A percentile compares a stretch with the other conserved stretches of the same genome.
phyloP scores from a whole-genome alignment of 2,797 vertebrate genomes.

The Hoplostethus atlanticus region DNA sequence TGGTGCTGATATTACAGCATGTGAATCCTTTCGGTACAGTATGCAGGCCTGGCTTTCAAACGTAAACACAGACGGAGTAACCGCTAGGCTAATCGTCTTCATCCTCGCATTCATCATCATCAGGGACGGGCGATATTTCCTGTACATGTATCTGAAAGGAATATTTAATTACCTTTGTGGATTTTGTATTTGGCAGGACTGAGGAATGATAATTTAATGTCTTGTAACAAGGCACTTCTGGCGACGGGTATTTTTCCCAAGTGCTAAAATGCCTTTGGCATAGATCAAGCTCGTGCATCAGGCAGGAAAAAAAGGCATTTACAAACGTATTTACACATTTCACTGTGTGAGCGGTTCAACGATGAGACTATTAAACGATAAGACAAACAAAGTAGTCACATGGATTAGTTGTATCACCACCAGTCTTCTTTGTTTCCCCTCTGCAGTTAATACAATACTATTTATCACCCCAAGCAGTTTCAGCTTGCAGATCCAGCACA shows the following conservation, averaged over 20 bases:
- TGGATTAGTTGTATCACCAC: not conserved
- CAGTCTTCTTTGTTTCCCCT: too few relatives aligned
- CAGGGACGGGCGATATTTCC: not conserved
- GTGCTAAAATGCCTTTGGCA: conserved; percentile 4
- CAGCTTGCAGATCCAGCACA: too few relatives aligned
- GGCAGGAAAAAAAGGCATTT: conserved; percentile 4
- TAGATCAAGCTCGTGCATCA: not conserved
- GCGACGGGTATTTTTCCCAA: not conserved
- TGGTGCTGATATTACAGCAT: conserved; percentile 1
- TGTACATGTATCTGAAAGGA: not conserved
- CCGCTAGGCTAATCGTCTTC: conserved; percentile 10
- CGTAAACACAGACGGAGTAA: conserved; percentile 9
- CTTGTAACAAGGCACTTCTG: not conserved
- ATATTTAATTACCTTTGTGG: conserved; percentile 1
- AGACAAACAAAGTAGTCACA: not conserved
- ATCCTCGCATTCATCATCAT: conserved; percentile 7
- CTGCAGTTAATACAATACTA: too few relatives aligned
- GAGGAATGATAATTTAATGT: conserved; percentile 19
- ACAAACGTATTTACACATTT: not conserved
- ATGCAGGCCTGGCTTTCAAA: not conserved
- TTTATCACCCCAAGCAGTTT: too few relatives aligned
- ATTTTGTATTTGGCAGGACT: conserved; percentile 6
- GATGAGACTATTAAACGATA: not conserved
- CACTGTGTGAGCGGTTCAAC: not conserved
- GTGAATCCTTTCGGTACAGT: conserved; percentile 19